phyloP scores from a whole-genome alignment of 2,113 vertebrate genomes.

The Macquaria ambigua region DNA sequence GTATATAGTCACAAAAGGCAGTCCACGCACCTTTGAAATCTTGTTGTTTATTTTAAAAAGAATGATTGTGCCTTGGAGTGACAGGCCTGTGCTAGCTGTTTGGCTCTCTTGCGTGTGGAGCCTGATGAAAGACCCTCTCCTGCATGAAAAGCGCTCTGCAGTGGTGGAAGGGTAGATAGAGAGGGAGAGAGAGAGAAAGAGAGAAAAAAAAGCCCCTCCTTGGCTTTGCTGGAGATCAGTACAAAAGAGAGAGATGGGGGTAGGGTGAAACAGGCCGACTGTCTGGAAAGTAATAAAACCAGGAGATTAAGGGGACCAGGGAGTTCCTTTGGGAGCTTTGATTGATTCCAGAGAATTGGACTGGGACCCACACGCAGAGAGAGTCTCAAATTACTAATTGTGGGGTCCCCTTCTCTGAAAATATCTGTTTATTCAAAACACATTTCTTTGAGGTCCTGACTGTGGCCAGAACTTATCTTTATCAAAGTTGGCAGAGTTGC shows the following conservation, averaged over 20 bases:
- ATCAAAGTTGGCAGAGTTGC: constrained; percentile 53
- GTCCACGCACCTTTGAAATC: constrained; percentile 1
- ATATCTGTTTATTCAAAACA: constrained; percentile 84
- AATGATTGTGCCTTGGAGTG: constrained; percentile 56
- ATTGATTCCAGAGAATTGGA: constrained; percentile 88
- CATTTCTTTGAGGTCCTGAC: constrained; percentile 71
- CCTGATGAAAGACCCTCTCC: constrained; percentile 82
- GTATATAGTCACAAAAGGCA: constrained; percentile 12
- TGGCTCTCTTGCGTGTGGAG: constrained; percentile 75
- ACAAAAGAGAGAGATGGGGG: constrained; percentile 86
- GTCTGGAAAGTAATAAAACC: constrained; percentile 90
- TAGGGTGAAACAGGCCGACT: constrained; percentile 83
- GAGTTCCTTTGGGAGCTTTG: constrained; percentile 87
- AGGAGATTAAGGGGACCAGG: constrained; percentile 86
- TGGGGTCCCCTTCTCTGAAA: constrained; percentile 80
- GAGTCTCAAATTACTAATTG: constrained; percentile 87
- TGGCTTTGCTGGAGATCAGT: constrained; percentile 84
- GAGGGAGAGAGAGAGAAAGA: constrained; percentile 22
- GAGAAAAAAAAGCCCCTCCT: constrained; percentile 77
- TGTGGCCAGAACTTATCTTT: constrained; percentile 38
- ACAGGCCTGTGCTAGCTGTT: constrained; percentile 60
- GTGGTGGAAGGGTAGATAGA: constrained; percentile 73
- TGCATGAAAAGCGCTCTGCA: constrained; percentile 83
- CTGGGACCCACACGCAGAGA: constrained; percentile 78
- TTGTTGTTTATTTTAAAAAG: constrained; percentile 42